These are phyloP conservation scores for Ibidorhyncha struthersii DNA, from an alignment of 2,113 vertebrate genomes.

Conservation along the genomic window DNA sequence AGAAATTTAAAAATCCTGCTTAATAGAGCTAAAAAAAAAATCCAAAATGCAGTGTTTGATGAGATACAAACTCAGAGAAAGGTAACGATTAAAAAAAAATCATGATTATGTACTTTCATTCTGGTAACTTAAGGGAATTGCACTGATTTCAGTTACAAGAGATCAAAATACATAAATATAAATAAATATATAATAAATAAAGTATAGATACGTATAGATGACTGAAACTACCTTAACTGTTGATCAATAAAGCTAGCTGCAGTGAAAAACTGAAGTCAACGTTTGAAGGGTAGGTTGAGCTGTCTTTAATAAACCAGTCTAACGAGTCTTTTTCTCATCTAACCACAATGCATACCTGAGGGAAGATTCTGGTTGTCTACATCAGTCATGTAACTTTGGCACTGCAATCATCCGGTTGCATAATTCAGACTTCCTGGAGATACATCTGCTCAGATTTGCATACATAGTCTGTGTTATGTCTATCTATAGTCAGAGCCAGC, in stretches of 20 bases:
- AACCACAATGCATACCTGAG: not conserved
- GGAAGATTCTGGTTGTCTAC: constrained; percentile 17
- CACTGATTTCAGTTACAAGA: not conserved
- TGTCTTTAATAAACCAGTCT: not conserved
- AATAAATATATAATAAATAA: not conserved
- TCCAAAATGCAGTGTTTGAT: not conserved
- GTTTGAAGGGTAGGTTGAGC: not conserved
- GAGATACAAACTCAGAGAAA: not conserved
- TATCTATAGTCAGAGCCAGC: not conserved
- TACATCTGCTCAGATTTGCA: constrained; percentile 48
- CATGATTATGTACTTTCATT: not conserved
- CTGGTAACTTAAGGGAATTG: not conserved
- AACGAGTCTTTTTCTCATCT: not conserved
- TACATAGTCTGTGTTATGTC: constrained; percentile 29
- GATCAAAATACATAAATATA: not conserved
- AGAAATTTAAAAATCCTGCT: not conserved
- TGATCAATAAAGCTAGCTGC: not conserved
- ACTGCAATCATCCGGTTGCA: constrained; percentile 21
- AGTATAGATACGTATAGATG: not conserved
- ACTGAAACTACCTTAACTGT: not conserved
- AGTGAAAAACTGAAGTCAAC: not conserved
- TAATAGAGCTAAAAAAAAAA: not conserved
- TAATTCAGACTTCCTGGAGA: constrained; percentile 57
- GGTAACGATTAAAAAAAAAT: not conserved
- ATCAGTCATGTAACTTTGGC: constrained; percentile 22